Base-by-base conservation (phyloP, 2,113 vertebrate species). In the Dicaeum eximium region DNA sequence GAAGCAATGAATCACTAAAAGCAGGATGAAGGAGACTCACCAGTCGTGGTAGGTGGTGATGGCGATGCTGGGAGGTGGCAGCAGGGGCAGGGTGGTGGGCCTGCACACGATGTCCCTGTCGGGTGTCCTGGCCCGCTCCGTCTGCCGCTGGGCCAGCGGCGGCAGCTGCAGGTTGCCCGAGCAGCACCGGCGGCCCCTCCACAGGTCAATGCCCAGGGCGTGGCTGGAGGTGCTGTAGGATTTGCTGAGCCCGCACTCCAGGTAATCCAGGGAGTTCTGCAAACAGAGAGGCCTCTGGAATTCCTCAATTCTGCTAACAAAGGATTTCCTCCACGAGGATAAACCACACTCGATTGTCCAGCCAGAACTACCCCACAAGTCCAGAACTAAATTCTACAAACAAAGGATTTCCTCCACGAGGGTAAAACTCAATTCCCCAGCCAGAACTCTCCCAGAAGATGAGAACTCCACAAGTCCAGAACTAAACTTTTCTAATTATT, bases 151-250 rank as follows among this genome's bases (percentile, higher is more conserved):
- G 65, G 99, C 98, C 92, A 99, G 88, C 0, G 99, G 99, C 0
- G 99, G 99, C 83, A 99, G 95, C 97, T 99, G 98, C 80, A 99
- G 95, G 73, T 98, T 99, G 38, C 99, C 99, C 6, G 99, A 99
- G 83, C 98, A 99, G 18, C 99, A 99, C 7, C 99, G 95, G 82
- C 98, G 98, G 65, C 99, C 98, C 89, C 98, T 97, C 97, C 98
- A 98, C 77, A 99, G 97, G 94, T 99, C 99, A 2, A 99, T 98
- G 48, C 98, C 98, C 67, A 99, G 98, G 2, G 98, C 97, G 78
- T 98, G 98, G 83, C 97, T 98, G 31, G 98, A 98, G 10, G 99
- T 98, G 10, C 99, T 99, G 89, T 98, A 99, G 42, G 99, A 99
- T 64, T 99, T 99, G 89, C 98, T 99, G 80, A 99, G 97, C 93